Conservation (phyloP, 1,140 invertebrate species). For the Drosophila gunungcola region DNA sequence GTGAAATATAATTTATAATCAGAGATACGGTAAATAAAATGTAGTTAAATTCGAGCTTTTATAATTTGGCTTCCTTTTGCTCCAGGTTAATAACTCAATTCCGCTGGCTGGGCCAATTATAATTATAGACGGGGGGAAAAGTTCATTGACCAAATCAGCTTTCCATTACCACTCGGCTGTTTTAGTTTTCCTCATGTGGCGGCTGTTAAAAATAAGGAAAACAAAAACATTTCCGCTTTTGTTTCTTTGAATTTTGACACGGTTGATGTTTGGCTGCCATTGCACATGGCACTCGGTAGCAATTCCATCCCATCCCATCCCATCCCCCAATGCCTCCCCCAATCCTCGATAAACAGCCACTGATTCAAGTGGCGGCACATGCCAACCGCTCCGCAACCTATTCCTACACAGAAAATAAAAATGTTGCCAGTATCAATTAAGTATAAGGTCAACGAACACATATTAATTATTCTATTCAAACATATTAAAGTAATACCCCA, state of each 20-base stretch:
- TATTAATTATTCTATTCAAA: no score
- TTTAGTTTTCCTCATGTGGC: conserved; percentile 63
- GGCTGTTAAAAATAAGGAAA: conserved; percentile 76
- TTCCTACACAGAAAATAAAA: no score
- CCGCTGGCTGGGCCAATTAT: conserved; percentile 22
- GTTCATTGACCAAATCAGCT: conserved; percentile 72
- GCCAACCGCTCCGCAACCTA: conserved; percentile 32
- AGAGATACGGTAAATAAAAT: no score
- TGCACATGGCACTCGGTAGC: conserved; percentile 38
- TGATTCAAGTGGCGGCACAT: conserved; percentile 72
- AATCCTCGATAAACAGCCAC: conserved; percentile 40
- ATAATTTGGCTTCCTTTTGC: neutral
- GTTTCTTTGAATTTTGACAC: conserved; percentile 81
- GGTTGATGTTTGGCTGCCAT: conserved; percentile 52
- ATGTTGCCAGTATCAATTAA: no score
- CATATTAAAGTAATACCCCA: no score
- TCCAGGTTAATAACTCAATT: conserved; percentile 34
- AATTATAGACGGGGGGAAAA: conserved; percentile 20
- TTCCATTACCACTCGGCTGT: conserved; percentile 58
- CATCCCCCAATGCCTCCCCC: neutral
- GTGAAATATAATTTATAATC: no score
- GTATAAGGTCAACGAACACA: no score
- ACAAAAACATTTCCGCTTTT: conserved; percentile 81
- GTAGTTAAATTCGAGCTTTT: no score
- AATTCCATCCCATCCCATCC: neutral